Conservation (phyloP, 2,797 vertebrate genomes). For the Phrynocephalus guinanensis region DNA sequence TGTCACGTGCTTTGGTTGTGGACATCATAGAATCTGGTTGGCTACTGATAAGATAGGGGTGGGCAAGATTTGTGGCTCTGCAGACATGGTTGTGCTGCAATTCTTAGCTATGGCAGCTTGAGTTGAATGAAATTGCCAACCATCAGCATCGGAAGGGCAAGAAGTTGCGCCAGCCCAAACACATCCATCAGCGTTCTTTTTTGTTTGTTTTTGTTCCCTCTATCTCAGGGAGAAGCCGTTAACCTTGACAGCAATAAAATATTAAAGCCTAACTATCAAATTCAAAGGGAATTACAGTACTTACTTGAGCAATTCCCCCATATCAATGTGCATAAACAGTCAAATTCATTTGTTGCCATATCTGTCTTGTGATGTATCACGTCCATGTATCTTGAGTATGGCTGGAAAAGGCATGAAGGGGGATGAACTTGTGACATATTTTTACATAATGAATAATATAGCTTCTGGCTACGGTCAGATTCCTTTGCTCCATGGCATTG, state of each 20-base stretch:
- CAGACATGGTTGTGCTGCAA: neutral
- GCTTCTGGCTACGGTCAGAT: neutral
- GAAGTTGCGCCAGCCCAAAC: too few relatives aligned
- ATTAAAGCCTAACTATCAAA: neutral
- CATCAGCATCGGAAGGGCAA: too few relatives aligned
- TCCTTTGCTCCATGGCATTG: neutral
- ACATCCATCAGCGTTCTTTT: neutral
- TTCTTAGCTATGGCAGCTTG: neutral
- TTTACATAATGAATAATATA: neutral
- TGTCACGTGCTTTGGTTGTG: neutral
- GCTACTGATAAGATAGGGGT: neutral
- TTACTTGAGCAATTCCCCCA: neutral
- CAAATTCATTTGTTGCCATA: neutral
- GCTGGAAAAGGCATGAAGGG: neutral
- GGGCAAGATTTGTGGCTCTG: neutral
- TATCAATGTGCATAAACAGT: neutral
- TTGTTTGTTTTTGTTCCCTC: neutral
- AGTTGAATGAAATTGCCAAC: neutral
- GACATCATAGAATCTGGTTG: neutral
- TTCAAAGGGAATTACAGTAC: neutral
- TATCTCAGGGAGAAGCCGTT: neutral
- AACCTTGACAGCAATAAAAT: neutral
- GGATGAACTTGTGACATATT: neutral
- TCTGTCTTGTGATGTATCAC: neutral
- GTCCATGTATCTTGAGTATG: neutral